Percentiles rank a stretch among this genome's conserved stretches.
phyloP scores from a whole-genome alignment of 2,113 vertebrate genomes.

The Caranx melampygus region DNA sequence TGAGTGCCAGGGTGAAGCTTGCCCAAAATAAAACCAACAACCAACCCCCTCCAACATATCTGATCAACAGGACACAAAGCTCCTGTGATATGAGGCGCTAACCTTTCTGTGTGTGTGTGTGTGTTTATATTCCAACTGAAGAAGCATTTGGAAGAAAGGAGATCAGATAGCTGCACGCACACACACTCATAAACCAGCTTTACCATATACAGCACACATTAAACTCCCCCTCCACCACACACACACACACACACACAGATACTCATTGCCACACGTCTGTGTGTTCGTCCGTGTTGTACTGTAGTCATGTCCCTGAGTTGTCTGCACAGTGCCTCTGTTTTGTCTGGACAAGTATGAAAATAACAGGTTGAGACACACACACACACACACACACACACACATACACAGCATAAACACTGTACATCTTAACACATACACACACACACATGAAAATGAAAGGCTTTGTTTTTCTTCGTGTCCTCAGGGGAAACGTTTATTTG shows the following conservation, averaged over 20 bases:
- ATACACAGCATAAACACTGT: constrained; percentile 17
- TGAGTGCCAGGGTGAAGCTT: background rate
- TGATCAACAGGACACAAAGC: background rate
- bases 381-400: constrained; percentile 18
- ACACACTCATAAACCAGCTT: background rate
- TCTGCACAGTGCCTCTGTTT: constrained; percentile 41
- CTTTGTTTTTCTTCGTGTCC: constrained; percentile 28
- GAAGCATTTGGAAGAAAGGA: background rate
- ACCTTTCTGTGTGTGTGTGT: background rate
- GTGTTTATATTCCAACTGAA: background rate
- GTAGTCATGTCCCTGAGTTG: background rate
- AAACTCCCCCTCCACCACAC: too few species aligned
- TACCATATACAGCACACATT: background rate
- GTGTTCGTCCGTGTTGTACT: too few species aligned
- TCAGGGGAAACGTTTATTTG: constrained; percentile 60
- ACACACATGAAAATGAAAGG: constrained; percentile 17
- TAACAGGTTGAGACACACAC: constrained; percentile 8
- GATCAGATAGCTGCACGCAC: background rate
- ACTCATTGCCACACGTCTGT: background rate
- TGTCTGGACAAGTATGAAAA: constrained; percentile 31
- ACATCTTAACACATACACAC: background rate
- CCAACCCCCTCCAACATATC: too few species aligned
- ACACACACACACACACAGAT: background rate
- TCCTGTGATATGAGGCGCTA: background rate
- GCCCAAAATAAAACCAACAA: background rate